Base-by-base conservation (phyloP, 2,888 invertebrate species). In the Tubulanus polymorphus region DNA sequence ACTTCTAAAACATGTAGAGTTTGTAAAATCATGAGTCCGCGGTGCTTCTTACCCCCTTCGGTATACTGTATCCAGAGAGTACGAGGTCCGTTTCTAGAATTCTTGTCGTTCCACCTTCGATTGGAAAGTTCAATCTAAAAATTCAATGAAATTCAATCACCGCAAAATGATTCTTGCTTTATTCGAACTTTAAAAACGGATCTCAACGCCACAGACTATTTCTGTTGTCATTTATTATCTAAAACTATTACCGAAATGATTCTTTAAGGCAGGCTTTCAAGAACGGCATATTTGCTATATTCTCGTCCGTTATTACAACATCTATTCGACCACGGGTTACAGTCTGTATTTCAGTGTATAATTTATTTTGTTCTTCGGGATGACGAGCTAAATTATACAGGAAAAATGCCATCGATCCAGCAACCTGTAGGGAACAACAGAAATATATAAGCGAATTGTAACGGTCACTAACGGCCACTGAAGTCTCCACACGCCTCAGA, bases 41-140 rank as follows among this genome's bases (percentile, higher is more conserved):
- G n/a, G n/a, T n/a, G n/a, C n/a, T n/a, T 62, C 69, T 68, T 58
- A 70, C 72, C 62, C 67, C 68, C 37, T 66, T 62, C 6, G 71
- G 71, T 27, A 73, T 59, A 2, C 47, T 48, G 49, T 70, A 73
- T 25, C 69, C 71, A 37, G 60, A 55, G 18, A 70, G 51, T 12
- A 60, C 60, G 1, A 69, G 35, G 30, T 71, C 70, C 12, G 56
- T 57, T 3, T 52, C 59, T 6, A 64, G 48, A 2, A 64, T 61
- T 30, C 71, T 56, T 2, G 66, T 60, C 15, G 67, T 65, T 6
- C 70, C 72, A 2, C 66, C 66, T 28, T 68, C 63, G 3, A 71
- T 62, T 1, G 72, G 72, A 45, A 59, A 65, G 48, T 63, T 59
- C 3, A 67, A 26, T 45, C 72, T 71, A 30, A 12, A 62, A 54